Evolutionary conservation across 2,888 invertebrate species (phyloP), one percentile per base, ranked within the genome.

Genomic region (Miltochrista miniata): DNA sequence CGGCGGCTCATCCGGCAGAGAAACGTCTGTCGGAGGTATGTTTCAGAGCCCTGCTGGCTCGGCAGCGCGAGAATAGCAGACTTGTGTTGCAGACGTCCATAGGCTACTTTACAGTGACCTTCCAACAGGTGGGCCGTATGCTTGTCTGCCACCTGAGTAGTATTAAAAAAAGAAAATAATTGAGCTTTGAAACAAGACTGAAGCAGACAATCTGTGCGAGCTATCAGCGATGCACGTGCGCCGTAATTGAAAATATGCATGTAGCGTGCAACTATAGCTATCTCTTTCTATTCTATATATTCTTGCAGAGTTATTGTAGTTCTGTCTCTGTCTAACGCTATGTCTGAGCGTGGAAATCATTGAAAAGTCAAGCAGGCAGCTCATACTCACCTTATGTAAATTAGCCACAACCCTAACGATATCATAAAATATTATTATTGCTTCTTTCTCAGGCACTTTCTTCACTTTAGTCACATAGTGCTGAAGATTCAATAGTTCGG

Each of bases 401-500:
- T 93, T 93, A 46, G 94, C 93, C 1, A 96, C 95, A 44, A 96
- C 94, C 72, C 93, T 90, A 36, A 96, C 95, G 64, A 95, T 94
- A 79, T 96, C 94, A 74, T 93, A 94, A 76, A 96, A 95, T 74
- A 96, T 95, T 42, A 94, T 76, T 36, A 96, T 89, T 1, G 96
- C 95, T 76, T 96, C 95, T 66, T 93, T 93, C 74, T 96, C 96
- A 0, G 93, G 92, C 2, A 96, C 92, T 72, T 95, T 95, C 75
- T 95, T 96, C 54, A 95, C 95, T 81, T 93, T 94, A 42, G 96
- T 95, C 15, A 96, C 95, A 74, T 96, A 95, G 70, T 96, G 94
- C 72, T 96, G 95, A 2, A 96, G 85, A 76, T 95, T 95, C 33
- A 95, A 93, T 15, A 94, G 76, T 66, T 94, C 93, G 0, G 92